Conservation (phyloP, 2,113 vertebrate genomes). For the Phrynocephalus versicolor region DNA sequence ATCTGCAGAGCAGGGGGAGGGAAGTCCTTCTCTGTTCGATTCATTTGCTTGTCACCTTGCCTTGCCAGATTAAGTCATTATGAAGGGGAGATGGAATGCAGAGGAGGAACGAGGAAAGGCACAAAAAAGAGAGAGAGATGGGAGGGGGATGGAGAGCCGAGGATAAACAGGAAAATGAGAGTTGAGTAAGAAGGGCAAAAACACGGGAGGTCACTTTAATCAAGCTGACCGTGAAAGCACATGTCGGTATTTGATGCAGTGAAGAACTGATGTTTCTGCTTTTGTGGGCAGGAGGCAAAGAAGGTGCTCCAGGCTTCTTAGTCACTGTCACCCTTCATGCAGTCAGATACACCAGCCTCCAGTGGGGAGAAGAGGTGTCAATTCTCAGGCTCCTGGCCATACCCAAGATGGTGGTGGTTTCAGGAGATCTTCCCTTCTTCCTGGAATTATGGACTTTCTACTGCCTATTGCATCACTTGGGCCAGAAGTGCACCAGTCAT, state of each 20-base stretch:
- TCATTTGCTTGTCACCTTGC: slow-evolving; percentile 68
- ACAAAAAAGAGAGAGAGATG: slow-evolving; percentile 35
- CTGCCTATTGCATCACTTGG: too few relatives aligned
- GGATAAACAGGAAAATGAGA: background rate
- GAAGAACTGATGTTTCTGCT: background rate
- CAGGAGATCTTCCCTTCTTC: background rate
- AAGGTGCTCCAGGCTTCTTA: too few relatives aligned
- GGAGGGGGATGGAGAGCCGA: slow-evolving; percentile 1
- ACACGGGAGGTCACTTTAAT: background rate
- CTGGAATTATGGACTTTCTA: too few relatives aligned
- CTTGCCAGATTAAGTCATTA: slow-evolving; percentile 73
- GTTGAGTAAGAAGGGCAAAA: background rate
- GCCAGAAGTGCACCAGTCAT: too few relatives aligned
- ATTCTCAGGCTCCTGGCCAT: too few relatives aligned
- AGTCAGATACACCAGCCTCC: too few relatives aligned
- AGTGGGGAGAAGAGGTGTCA: background rate
- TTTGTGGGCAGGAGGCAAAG: background rate
- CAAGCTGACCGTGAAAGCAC: background rate
- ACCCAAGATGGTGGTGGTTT: background rate
- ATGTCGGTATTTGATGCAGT: background rate
- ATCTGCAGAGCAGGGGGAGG: slow-evolving; percentile 57
- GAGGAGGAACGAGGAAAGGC: slow-evolving; percentile 55
- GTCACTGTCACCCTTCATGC: too few relatives aligned
- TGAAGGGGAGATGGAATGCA: slow-evolving; percentile 58
- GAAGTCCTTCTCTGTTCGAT: slow-evolving; percentile 49